Percentiles rank a stretch among this genome's conserved stretches.
These are phyloP conservation scores for Colossoma macropomum DNA, from an alignment of 2,113 vertebrate genomes.

Conservation along the genomic window DNA sequence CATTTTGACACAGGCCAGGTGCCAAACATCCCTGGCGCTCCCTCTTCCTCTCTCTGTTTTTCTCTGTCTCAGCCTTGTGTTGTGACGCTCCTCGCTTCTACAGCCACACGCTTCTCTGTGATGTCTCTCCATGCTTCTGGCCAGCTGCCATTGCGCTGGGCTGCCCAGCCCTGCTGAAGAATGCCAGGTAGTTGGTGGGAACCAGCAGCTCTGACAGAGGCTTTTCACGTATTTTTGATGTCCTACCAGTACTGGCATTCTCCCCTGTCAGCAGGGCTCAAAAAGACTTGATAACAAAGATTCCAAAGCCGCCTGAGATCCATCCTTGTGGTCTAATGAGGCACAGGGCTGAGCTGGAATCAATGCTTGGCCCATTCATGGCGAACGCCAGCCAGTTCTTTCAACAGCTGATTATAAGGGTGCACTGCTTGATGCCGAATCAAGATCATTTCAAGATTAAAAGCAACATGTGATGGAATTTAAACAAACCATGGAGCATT, in stretches of 20 bases:
- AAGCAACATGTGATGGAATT: not conserved
- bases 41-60: not conserved
- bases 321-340: conserved; percentile 43
- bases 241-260: conserved; percentile 27
- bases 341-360: conserved; percentile 29
- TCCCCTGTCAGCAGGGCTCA: conserved; percentile 22
- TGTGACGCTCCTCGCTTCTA: conserved; percentile 12
- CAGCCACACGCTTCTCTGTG: conserved; percentile 29
- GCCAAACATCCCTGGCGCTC: conserved; percentile 23
- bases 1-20: conserved; percentile 9
- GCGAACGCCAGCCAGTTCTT: conserved; percentile 29
- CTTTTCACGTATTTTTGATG: conserved; percentile 49
- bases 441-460: conserved; percentile 17
- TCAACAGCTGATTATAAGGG: conserved; percentile 47
- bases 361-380: conserved; percentile 6
- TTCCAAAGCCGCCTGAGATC: conserved; percentile 31
- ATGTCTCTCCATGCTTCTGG: conserved; percentile 40
- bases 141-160: conserved; percentile 23
- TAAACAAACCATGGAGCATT: not conserved
- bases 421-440: conserved; percentile 2
- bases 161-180: conserved; percentile 4
- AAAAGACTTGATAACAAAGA: conserved; percentile 33
- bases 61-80: not conserved
- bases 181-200: conserved; percentile 38
- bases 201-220: conserved; percentile 20